phyloP scores from a whole-genome alignment of 2,113 vertebrate species.

The Chloropsis cyanopogon region DNA sequence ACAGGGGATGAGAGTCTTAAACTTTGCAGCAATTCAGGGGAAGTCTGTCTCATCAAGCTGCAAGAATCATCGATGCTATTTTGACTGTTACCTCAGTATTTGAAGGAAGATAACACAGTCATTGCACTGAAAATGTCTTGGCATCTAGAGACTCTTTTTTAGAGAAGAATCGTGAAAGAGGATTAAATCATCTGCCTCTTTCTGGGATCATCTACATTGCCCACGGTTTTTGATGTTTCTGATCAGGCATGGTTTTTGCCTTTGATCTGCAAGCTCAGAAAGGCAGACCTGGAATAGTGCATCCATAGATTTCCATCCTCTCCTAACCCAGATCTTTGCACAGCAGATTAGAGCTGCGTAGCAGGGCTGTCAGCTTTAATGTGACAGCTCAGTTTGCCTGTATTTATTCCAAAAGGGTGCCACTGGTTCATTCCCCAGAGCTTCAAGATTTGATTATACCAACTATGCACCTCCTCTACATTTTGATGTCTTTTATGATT shows the following conservation, averaged over 20 bases:
- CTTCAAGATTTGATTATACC: background rate
- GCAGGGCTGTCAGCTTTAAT: constrained; percentile 1
- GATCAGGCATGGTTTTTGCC: background rate
- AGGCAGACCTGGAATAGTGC: background rate
- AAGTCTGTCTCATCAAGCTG: background rate
- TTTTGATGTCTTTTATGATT: background rate
- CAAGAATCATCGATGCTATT: background rate
- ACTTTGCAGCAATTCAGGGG: background rate
- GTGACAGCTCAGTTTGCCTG: background rate
- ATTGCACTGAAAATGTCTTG: background rate
- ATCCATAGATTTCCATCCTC: constrained; percentile 22
- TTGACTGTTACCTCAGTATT: background rate
- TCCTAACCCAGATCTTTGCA: constrained; percentile 20
- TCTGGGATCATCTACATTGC: background rate
- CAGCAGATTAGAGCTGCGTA: background rate
- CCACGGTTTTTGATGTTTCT: background rate
- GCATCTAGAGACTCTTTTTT: background rate
- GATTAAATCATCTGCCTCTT: background rate
- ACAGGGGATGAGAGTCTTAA: background rate
- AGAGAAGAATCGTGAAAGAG: background rate
- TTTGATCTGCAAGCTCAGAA: background rate
- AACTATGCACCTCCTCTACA: background rate
- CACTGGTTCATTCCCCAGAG: background rate
- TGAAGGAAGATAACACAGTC: background rate
- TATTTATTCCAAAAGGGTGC: background rate